Evolutionary conservation across 2,797 vertebrate species (phyloP).

Genomic region (Betta splendens): DNA sequence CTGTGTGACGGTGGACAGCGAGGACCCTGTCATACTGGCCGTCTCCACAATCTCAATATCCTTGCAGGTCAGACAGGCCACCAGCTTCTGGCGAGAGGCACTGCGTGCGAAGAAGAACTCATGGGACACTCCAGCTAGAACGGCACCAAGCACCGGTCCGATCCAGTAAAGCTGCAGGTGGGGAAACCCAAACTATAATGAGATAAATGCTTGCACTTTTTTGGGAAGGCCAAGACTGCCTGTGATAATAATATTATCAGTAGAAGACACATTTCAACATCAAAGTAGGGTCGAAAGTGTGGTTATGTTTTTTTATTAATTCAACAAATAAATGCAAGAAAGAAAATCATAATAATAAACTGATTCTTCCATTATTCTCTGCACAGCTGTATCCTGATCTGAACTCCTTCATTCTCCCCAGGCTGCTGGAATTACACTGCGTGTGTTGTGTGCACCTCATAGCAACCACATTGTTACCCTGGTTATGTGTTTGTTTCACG

Average conservation of each 20-base stretch:
- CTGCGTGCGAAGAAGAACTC: slow-evolving; percentile 84
- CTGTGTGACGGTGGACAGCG: slow-evolving; percentile 83
- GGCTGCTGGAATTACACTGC: neutral
- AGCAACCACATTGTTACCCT: neutral
- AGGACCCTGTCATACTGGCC: slow-evolving; percentile 81
- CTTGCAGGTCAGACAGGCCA: slow-evolving; percentile 84
- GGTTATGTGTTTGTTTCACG: neutral
- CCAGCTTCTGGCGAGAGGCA: slow-evolving; percentile 84
- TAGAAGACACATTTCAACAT: neutral
- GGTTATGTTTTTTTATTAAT: neutral
- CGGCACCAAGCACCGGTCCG: slow-evolving; percentile 80
- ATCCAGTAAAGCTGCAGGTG: slow-evolving; percentile 85
- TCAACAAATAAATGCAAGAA: neutral
- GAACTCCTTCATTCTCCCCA: neutral
- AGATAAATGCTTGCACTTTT: neutral
- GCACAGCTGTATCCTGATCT: no score
- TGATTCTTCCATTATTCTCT: neutral
- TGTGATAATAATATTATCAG: no score
- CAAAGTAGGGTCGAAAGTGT: neutral
- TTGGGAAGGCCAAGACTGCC: neutral
- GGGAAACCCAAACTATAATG: neutral
- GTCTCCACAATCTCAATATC: slow-evolving; percentile 87
- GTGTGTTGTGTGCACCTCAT: no score
- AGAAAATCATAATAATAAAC: neutral
- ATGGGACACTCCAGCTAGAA: slow-evolving; percentile 82